Evolutionary conservation across 2,797 vertebrate genomes (phyloP), one percentile per base, ranked within the genome.

Genomic region (Austrolebias charrua): DNA sequence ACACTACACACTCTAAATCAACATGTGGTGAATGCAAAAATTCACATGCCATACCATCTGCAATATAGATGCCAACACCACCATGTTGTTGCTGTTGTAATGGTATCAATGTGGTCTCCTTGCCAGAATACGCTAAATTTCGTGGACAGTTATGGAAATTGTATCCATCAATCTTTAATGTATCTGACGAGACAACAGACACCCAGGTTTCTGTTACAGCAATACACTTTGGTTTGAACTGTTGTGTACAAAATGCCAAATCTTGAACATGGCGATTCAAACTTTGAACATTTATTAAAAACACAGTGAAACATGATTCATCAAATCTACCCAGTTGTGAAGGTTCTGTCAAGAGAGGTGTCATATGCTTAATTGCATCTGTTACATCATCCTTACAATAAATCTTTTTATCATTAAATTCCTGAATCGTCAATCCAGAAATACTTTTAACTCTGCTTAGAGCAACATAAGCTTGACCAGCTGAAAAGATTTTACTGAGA

Each of bases 201-300:
- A 58, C 2, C 42, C 55, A 46, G 31, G 56, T 58, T 47, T 58
- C 55, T 33, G 49, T 62, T 0, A 62, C 20, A 20, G 60, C 60
- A 44, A 62, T 20, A 4, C 60, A 62, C 4, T 52, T 62, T 31
- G 40, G 48, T 28, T 62, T 16, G 8, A 18, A 52, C 1, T 18
- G 16, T 3, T 62, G 2, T 44, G 38, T 43, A 14, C 24, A 61
- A 5, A 43, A 20, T 0, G 49, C 24, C 7, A 44, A 51, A 19
- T 61, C 38, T 24, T 24, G 52, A 20, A 24, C 24, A 24, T 24
- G 24, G 24, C 3, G 24, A 24, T 24, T 24, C 24, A 24, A 24
- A 24, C 24, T 7, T 51, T 61, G 60, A 9, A 61, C 49, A 52
- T 61, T 61, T 18, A 61, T 61, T 4, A 52, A 15, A 7, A 19